Evolutionary conservation across 1,140 invertebrate genomes (phyloP).

Genomic region (Heliothis subflexa): DNA sequence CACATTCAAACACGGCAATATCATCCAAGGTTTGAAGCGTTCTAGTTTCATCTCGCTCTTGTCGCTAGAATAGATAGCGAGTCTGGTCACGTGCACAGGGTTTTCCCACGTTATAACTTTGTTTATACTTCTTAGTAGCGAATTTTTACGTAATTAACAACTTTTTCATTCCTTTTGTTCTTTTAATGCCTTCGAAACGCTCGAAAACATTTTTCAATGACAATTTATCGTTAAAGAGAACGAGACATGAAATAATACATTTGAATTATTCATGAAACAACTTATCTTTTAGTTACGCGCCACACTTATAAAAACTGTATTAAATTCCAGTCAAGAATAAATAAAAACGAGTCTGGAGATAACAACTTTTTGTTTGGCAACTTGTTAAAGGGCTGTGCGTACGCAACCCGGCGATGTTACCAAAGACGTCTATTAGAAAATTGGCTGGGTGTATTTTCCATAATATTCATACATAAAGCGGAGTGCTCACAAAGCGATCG

Average conservation of each 20-base stretch:
- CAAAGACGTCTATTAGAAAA: slow-evolving; percentile 38
- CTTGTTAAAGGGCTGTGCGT: slow-evolving; percentile 3
- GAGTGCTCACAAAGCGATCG: slow-evolving; percentile 47
- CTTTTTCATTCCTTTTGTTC: not conserved
- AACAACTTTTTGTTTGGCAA: slow-evolving; percentile 17
- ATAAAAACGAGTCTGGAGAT: slow-evolving; percentile 15
- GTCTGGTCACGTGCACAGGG: slow-evolving; percentile 10
- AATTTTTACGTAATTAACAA: slow-evolving; percentile 25
- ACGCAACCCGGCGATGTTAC: slow-evolving; percentile 4
- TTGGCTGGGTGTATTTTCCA: slow-evolving; percentile 21
- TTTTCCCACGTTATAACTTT: slow-evolving; percentile 24
- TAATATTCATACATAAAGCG: slow-evolving; percentile 44
- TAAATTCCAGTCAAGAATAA: slow-evolving; percentile 16
- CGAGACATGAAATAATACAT: slow-evolving; percentile 6
- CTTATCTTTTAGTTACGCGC: slow-evolving; percentile 11
- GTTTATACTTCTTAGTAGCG: slow-evolving; percentile 7
- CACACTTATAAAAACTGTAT: slow-evolving; percentile 2
- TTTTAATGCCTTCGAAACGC: slow-evolving; percentile 5
- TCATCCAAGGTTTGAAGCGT: slow-evolving; percentile 59
- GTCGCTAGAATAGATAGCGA: slow-evolving; percentile 32
- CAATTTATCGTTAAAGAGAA: not conserved
- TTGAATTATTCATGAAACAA: slow-evolving; percentile 38
- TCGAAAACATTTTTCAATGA: slow-evolving; percentile 21
- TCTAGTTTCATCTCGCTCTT: slow-evolving; percentile 49
- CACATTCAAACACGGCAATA: slow-evolving; percentile 61